These are phyloP conservation scores for Panulirus ornatus DNA, from an alignment of 1,140 invertebrate species.

Conservation along the genomic window DNA sequence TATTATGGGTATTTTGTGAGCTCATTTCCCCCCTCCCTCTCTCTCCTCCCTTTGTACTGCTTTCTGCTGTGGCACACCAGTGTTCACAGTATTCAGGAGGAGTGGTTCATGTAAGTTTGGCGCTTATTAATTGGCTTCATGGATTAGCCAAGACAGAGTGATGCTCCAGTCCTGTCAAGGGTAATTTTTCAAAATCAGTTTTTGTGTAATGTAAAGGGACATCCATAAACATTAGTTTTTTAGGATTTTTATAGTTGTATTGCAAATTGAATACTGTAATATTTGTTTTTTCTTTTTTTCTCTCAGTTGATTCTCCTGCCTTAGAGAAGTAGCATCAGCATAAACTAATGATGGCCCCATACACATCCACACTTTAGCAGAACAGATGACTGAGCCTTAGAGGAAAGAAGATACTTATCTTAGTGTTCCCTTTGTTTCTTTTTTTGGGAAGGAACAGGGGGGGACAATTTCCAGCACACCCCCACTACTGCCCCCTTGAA, in stretches of 20 bases:
- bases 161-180: constrained; percentile 47
- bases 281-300: not conserved
- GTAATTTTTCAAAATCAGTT: constrained; percentile 28
- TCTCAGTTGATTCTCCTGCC: not conserved
- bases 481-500: too few relatives aligned
- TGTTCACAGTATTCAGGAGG: constrained; percentile 74
- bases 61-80: constrained; percentile 31
- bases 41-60: constrained; percentile 15
- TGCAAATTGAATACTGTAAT: not conserved
- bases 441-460: too few relatives aligned
- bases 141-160: constrained; percentile 39
- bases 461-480: too few relatives aligned
- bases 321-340: not conserved
- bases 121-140: constrained; percentile 66
- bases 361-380: too few relatives aligned
- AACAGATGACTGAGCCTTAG: too few relatives aligned
- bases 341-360: too few relatives aligned
- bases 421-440: too few relatives aligned
- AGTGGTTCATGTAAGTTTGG: constrained; percentile 68
- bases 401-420: too few relatives aligned
- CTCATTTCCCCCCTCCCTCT: constrained; percentile 15
- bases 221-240: not conserved
- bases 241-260: not conserved
- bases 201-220: not conserved
- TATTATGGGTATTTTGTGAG: not conserved